Evolutionary conservation across 2,888 invertebrate genomes (phyloP).

Genomic region (Marasmarcha lunaedactyla): DNA sequence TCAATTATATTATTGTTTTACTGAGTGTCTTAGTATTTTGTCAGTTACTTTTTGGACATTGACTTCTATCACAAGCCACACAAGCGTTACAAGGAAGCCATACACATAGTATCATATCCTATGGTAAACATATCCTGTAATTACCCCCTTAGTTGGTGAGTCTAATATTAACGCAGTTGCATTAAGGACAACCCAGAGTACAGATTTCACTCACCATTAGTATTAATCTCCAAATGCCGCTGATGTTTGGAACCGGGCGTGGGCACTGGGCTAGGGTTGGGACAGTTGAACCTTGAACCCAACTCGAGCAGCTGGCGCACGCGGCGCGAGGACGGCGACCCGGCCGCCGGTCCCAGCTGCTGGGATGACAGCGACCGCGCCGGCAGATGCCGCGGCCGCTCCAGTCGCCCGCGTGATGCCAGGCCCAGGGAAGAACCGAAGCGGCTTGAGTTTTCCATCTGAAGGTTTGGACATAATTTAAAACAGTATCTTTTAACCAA

Average conservation of each 20-base stretch:
- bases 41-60: no score
- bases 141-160: no score
- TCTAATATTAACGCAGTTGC: no score
- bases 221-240: constrained; percentile 88
- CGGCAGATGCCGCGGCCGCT: constrained; percentile 72
- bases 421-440: constrained; percentile 68
- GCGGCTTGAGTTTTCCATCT: constrained; percentile 73
- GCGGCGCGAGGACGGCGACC: constrained; percentile 81
- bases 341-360: constrained; percentile 70
- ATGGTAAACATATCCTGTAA: no score
- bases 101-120: no score
- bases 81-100: no score
- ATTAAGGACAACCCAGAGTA: no score
- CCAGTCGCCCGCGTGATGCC: constrained; percentile 63
- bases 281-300: constrained; percentile 68
- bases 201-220: constrained; percentile 82
- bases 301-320: constrained; percentile 86
- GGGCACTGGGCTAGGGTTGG: constrained; percentile 79
- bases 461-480: no score
- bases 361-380: constrained; percentile 82
- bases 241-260: constrained; percentile 85
- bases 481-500: constrained; percentile 5
- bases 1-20: no score
- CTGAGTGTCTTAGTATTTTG: no score
- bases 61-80: no score